Evolutionary conservation across 2,113 vertebrate genomes (phyloP), one percentile per base, ranked within the genome.

Genomic region (Zingel zingel): DNA sequence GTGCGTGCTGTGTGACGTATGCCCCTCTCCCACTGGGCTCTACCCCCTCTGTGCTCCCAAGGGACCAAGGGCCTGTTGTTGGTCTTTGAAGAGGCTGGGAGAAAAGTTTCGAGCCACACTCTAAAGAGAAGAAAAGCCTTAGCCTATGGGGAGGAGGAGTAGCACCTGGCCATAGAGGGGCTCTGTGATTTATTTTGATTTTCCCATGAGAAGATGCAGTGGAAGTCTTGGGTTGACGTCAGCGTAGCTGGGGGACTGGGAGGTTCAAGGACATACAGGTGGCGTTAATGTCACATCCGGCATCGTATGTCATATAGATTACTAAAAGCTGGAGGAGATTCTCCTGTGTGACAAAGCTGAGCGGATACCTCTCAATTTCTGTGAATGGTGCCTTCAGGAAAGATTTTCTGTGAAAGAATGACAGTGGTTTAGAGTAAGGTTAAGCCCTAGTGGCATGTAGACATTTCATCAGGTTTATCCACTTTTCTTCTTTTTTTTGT

Each of bases 71-170:
- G 91, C 86, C 92, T 93, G 93, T 94, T 95, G 92, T 92, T 91
- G 92, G 84, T 88, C 93, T 94, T 95, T 95, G 94, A 95, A 93
- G 92, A 93, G 91, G 76, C 90, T 93, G 90, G 83, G 91, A 94
- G 91, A 93, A 91, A 93, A 92, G 89, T 94, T 95, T 93, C 89
- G 91, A 93, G 92, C 92, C 93, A 88, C 92, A 74, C 88, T 95
- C 88, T 89, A 92, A 92, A 93, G 93, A 91, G 91, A 93, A 93
- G 91, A 94, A 93, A 94, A 94, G 88, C 91, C 74, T 77, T 86
- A 66, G 93, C 90, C 88, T 92, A 93, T 85, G 78, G 92, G 93
- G 91, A 93, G 89, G 91, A 93, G 89, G 92, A 83, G 84, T 79
- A 85, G 91, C 94, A 95, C 94, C 94, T 95, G 94, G 93, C 89